These are phyloP conservation scores for Chorisops tibialis DNA, from an alignment of 2,888 invertebrate species.

Conservation along the genomic window DNA sequence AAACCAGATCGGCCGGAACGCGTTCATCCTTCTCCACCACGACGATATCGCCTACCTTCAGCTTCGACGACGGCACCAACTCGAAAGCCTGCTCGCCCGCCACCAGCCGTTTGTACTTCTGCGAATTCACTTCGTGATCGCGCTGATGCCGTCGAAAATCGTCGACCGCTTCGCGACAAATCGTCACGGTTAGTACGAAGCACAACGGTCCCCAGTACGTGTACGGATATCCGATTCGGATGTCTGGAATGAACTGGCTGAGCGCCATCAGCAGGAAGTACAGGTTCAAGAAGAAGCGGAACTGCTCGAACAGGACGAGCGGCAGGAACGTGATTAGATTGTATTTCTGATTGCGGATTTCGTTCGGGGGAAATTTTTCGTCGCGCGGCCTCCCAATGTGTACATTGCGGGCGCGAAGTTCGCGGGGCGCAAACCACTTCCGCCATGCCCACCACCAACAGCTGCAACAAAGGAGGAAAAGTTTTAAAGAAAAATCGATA, in stretches of 20 bases:
- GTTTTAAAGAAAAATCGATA: no score
- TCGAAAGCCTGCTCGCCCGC: conserved; percentile 60
- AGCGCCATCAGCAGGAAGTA: conserved; percentile 98
- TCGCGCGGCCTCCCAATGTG: conserved; percentile 71
- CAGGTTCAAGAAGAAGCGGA: conserved; percentile 96
- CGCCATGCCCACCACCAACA: conserved; percentile 74
- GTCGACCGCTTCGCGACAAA: conserved; percentile 95
- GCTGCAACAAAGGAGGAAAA: conserved; percentile 54
- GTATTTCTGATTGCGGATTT: conserved; percentile 98
- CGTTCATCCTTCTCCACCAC: conserved; percentile 95
- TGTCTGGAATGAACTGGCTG: conserved; percentile 96
- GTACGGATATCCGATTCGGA: conserved; percentile 94
- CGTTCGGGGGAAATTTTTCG: conserved; percentile 89
- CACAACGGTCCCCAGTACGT: conserved; percentile 99
- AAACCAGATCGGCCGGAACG: conserved; percentile 95
- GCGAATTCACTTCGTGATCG: conserved; percentile 94
- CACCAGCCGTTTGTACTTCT: conserved; percentile 83
- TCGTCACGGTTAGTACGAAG: conserved; percentile 93
- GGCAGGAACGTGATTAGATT: conserved; percentile 87
- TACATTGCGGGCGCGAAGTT: conserved; percentile 73
- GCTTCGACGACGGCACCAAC: conserved; percentile 78
- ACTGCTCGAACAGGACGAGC: conserved; percentile 94
- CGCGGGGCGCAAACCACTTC: conserved; percentile 69
- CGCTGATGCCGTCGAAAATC: conserved; percentile 88
- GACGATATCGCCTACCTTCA: conserved; percentile 73